A percentile compares a stretch with the other conserved stretches of the same genome.
Evolutionary conservation across 2,113 vertebrate genomes (phyloP).

Genomic region (Petroica traversi): DNA sequence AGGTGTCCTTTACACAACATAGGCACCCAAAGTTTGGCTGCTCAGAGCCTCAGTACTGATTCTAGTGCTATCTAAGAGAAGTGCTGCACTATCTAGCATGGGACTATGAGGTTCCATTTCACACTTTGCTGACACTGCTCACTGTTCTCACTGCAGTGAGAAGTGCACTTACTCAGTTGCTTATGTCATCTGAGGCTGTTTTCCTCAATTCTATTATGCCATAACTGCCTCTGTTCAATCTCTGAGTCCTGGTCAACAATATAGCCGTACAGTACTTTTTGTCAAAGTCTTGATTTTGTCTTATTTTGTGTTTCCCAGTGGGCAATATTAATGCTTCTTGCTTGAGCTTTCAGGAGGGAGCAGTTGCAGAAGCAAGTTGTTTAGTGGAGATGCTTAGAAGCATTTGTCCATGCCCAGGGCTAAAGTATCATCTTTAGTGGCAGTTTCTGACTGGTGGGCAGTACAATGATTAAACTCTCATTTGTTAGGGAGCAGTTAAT

Average conservation of each 20-base stretch:
- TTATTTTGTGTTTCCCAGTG: not conserved
- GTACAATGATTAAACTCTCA: not conserved
- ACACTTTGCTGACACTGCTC: not conserved
- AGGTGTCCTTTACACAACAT: not conserved
- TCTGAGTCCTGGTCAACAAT: not conserved
- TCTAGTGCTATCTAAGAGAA: not conserved
- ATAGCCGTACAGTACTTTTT: not conserved
- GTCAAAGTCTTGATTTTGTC: not conserved
- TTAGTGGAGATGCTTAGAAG: not conserved
- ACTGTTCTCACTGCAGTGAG: not conserved
- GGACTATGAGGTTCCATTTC: not conserved
- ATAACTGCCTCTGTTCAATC: not conserved
- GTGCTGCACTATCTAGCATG: not conserved
- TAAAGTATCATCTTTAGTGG: not conserved
- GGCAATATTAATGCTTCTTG: not conserved
- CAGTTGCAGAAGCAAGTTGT: not conserved
- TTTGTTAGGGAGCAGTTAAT: not conserved
- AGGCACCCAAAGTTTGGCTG: not conserved
- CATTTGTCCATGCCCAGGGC: not conserved
- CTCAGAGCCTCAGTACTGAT: not conserved
- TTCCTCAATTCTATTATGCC: not conserved
- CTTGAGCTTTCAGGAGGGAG: not conserved
- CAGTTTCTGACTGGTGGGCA: not conserved
- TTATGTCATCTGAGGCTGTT: not conserved
- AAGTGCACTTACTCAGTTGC: accelerated